These are phyloP conservation scores for Cinara cedri DNA, from an alignment of 2,888 invertebrate genomes.

Conservation along the genomic window DNA sequence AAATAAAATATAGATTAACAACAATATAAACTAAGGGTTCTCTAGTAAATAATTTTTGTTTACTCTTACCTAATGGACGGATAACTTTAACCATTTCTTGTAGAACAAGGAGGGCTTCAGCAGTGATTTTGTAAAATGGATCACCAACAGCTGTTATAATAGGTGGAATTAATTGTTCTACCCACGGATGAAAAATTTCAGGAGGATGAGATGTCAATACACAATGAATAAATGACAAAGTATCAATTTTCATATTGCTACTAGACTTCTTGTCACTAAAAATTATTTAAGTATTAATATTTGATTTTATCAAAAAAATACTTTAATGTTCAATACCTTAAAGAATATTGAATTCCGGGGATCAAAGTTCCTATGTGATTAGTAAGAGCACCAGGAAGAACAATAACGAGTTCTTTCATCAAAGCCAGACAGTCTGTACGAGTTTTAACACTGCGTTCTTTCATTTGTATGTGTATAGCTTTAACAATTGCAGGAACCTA, in stretches of 20 bases:
- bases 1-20: constrained; percentile 57
- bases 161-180: constrained; percentile 79
- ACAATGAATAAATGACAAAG: constrained; percentile 87
- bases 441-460: constrained; percentile 83
- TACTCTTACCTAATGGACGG: constrained; percentile 76
- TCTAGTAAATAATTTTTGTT: constrained; percentile 10
- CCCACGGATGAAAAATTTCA: constrained; percentile 80
- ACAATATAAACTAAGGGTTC: background rate
- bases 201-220: constrained; percentile 80
- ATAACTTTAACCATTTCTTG: constrained; percentile 95
- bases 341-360: constrained; percentile 72
- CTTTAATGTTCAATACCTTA: constrained; percentile 56
- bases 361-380: constrained; percentile 83
- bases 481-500: constrained; percentile 80
- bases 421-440: constrained; percentile 91
- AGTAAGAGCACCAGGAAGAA: constrained; percentile 86
- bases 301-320: background rate
- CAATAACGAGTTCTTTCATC: constrained; percentile 86
- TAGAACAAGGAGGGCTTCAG: constrained; percentile 90
- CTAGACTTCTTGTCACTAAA: constrained; percentile 87
- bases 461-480: constrained; percentile 86
- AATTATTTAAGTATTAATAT: background rate
- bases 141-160: constrained; percentile 90
- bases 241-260: constrained; percentile 98
- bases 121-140: constrained; percentile 97